Conservation (phyloP, 2,888 invertebrate species). For the Tetranychus truncatus region DNA sequence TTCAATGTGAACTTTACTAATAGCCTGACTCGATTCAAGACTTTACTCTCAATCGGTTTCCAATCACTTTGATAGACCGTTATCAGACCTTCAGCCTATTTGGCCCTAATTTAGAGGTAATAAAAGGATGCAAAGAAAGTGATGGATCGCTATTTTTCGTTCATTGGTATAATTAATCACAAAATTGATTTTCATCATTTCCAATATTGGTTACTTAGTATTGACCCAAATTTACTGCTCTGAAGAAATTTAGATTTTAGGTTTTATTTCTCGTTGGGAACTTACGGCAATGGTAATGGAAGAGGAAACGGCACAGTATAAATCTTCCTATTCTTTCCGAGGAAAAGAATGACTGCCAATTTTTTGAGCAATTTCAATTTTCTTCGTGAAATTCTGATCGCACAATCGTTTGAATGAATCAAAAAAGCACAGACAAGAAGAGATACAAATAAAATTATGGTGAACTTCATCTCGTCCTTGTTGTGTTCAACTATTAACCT, state of each 20-base stretch:
- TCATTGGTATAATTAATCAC: background rate
- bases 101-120: too few relatives aligned
- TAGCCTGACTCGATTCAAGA: too few relatives aligned
- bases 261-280: background rate
- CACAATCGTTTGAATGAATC: background rate
- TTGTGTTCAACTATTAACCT: background rate
- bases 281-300: slow-evolving; percentile 10
- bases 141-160: background rate
- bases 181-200: background rate
- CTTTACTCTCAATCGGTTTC: too few relatives aligned
- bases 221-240: too few relatives aligned
- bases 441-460: background rate
- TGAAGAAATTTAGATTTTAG: too few relatives aligned
- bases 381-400: background rate
- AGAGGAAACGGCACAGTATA: slow-evolving; percentile 4
- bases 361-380: slow-evolving; percentile 1
- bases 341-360: slow-evolving; percentile 1
- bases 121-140: too few relatives aligned
- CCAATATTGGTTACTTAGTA: background rate
- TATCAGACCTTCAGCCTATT: too few relatives aligned
- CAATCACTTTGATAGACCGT: too few relatives aligned
- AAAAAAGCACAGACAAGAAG: background rate
- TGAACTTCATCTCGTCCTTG: background rate
- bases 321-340: slow-evolving; percentile 3
- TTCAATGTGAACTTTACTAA: background rate